A percentile compares a stretch with the other conserved stretches of the same genome.
Conservation (phyloP, 2,888 invertebrate species). For the Hyalella azteca region DNA sequence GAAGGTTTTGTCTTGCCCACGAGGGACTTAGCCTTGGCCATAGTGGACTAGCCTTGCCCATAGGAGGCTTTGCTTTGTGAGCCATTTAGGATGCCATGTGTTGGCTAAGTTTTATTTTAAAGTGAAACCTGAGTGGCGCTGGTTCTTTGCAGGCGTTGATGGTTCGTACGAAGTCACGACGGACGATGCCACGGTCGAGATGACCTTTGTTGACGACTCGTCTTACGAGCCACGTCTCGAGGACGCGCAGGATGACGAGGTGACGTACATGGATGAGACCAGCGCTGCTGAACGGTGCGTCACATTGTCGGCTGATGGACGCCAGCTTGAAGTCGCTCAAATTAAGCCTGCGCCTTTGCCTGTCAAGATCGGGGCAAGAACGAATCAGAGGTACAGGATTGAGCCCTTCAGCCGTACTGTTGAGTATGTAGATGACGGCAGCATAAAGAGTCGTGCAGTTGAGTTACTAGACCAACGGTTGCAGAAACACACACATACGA, state of each 20-base stretch:
- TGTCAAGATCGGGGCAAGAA: background rate
- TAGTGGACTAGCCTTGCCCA: no score
- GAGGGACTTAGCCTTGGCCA: no score
- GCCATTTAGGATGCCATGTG: no score
- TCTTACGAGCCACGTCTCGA: background rate
- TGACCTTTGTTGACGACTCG: background rate
- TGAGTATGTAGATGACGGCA: background rate
- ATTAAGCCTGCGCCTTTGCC: slow-evolving; percentile 15
- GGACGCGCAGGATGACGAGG: background rate
- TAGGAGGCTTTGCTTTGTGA: no score
- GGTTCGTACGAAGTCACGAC: background rate
- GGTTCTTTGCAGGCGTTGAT: background rate
- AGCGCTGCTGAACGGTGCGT: slow-evolving; percentile 18
- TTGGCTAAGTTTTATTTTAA: no score
- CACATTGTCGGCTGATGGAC: background rate
- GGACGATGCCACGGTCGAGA: background rate
- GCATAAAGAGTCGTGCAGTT: background rate
- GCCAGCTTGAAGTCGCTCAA: slow-evolving; percentile 12
- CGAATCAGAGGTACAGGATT: background rate
- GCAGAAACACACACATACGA: background rate
- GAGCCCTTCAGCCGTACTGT: slow-evolving; percentile 20
- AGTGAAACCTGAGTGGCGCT: no score
- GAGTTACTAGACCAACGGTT: background rate
- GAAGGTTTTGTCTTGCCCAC: no score
- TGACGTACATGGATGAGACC: slow-evolving; percentile 18